Percentiles rank a stretch among this genome's conserved stretches.
Evolutionary conservation across 2,797 vertebrate genomes (phyloP).

Genomic region (Hemitrygon akajei): DNA sequence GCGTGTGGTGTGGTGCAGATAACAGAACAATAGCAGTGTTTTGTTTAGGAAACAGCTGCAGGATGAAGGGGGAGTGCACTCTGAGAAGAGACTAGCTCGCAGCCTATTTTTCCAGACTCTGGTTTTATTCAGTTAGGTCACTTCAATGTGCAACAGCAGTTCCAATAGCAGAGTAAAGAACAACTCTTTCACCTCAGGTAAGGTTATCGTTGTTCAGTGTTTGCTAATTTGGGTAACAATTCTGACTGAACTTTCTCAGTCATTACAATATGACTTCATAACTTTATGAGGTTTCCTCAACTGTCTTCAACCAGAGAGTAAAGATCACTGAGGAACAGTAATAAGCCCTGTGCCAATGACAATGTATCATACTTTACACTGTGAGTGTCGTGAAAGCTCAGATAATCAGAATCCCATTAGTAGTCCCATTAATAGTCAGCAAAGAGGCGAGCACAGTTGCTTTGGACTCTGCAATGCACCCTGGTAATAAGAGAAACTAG

Average conservation of each 20-base stretch:
- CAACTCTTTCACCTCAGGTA: conserved; percentile 22
- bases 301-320: background rate
- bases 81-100: background rate
- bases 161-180: background rate
- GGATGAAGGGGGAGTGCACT: conserved; percentile 30
- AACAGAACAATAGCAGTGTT: conserved; percentile 34
- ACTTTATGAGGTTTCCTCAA: conserved; percentile 10
- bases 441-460: background rate
- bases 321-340: background rate
- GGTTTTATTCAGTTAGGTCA: conserved; percentile 24
- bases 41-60: conserved; percentile 36
- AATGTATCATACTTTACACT: background rate
- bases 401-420: background rate
- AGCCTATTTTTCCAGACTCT: conserved; percentile 31
- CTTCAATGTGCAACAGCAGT: conserved; percentile 8
- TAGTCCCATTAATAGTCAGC: background rate
- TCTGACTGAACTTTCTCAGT: background rate
- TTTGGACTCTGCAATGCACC: background rate
- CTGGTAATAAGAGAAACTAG: background rate
- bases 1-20: conserved; percentile 29
- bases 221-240: background rate
- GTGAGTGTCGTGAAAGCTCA: background rate
- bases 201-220: conserved; percentile 16
- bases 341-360: background rate
- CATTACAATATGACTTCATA: conserved; percentile 16